phyloP scores from a whole-genome alignment of 2,797 vertebrate species.

The Falco naumanni region DNA sequence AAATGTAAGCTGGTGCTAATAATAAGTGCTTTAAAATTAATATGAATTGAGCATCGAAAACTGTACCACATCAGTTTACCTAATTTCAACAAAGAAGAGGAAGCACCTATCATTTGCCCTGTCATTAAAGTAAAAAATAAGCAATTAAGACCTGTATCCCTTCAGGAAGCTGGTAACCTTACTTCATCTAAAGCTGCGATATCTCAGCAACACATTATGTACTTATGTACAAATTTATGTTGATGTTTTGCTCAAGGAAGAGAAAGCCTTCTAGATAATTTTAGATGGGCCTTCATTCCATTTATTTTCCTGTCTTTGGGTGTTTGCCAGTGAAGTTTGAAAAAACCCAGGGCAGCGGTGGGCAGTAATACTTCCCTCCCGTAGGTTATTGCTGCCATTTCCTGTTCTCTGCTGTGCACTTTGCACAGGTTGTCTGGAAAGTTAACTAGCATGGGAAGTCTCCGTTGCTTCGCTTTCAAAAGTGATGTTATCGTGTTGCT shows the following conservation, averaged over 20 bases:
- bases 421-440: neutral
- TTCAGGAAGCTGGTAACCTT: neutral
- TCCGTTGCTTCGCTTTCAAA: neutral
- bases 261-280: neutral
- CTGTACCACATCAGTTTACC: neutral
- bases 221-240: neutral
- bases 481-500: neutral
- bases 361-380: neutral
- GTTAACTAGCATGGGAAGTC: rapidly evolving
- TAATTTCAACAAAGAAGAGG: neutral
- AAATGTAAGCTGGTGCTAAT: neutral
- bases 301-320: neutral
- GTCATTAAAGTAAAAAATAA: neutral
- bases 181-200: neutral
- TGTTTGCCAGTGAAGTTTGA: neutral
- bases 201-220: neutral
- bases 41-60: neutral
- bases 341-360: neutral
- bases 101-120: neutral
- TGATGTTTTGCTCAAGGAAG: neutral
- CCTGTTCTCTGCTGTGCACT: neutral
- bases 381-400: conserved; percentile 33
- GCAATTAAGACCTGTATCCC: neutral
- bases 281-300: neutral
- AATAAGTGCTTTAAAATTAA: neutral